These are phyloP conservation scores for Macrophya alboannulata DNA, from an alignment of 2,888 invertebrate genomes.

Conservation along the genomic window DNA sequence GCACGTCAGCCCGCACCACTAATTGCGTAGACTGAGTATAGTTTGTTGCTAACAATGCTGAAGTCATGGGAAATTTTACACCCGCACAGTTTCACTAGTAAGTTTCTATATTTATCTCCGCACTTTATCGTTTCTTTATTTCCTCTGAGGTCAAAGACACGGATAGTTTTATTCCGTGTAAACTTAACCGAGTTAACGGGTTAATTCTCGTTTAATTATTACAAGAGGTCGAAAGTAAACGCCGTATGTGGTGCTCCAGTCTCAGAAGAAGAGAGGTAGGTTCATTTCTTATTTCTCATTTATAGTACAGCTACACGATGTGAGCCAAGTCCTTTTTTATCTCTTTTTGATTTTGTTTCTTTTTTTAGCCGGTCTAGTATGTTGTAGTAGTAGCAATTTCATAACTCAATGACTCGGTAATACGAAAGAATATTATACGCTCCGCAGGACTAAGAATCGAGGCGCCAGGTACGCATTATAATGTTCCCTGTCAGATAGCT, in stretches of 20 bases:
- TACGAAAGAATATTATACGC: slow-evolving; percentile 20
- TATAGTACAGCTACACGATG: background rate
- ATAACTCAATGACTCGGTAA: slow-evolving; percentile 29
- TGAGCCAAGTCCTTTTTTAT: background rate
- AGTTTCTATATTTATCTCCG: background rate
- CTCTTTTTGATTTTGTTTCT: no score
- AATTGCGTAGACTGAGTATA: background rate
- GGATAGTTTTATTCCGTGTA: background rate
- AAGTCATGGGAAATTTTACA: slow-evolving; percentile 9
- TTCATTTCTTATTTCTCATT: background rate
- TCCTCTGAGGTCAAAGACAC: background rate
- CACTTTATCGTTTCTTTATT: slow-evolving; percentile 5
- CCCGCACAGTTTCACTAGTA: background rate
- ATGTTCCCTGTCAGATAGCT: slow-evolving; percentile 35
- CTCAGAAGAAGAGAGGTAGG: background rate
- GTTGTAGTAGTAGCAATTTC: background rate
- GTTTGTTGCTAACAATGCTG: background rate
- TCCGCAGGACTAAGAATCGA: slow-evolving; percentile 17
- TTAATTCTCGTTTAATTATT: slow-evolving; percentile 8
- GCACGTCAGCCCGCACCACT: background rate
- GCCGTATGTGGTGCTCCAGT: background rate
- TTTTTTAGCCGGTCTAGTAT: background rate
- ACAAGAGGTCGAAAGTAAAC: background rate
- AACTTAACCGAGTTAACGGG: background rate
- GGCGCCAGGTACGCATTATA: slow-evolving; percentile 41